Evolutionary conservation across 2,888 invertebrate species (phyloP).

Genomic region (Epinotia demarniana): DNA sequence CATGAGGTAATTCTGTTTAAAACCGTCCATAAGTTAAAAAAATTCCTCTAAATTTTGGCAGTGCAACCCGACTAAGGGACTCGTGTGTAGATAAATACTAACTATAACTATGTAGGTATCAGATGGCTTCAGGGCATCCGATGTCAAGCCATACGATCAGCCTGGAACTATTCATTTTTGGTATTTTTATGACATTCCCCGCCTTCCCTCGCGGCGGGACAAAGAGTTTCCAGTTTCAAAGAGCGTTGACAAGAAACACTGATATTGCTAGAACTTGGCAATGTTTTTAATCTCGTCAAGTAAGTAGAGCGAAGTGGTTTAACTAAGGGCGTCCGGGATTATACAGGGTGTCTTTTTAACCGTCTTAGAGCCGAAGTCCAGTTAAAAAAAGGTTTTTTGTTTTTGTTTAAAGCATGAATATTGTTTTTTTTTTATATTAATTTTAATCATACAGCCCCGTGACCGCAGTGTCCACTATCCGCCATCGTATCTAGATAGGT

Average conservation of each 20-base stretch:
- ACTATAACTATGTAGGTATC: neutral
- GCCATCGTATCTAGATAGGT: too few species aligned
- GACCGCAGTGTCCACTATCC: too few species aligned
- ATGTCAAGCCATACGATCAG: conserved; percentile 12
- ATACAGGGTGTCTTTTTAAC: too few species aligned
- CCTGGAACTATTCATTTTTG: conserved; percentile 16
- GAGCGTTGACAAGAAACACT: conserved; percentile 23
- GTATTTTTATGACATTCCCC: conserved; percentile 35
- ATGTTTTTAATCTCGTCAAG: conserved; percentile 29
- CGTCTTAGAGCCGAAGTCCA: too few species aligned
- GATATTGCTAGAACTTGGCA: conserved; percentile 31
- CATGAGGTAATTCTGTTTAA: too few species aligned
- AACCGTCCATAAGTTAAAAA: too few species aligned
- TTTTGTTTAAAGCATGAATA: too few species aligned
- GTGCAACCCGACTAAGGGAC: too few species aligned
- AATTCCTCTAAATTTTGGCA: too few species aligned
- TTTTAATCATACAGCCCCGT: too few species aligned
- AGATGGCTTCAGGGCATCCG: neutral
- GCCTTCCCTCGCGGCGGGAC: neutral
- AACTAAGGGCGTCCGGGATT: neutral
- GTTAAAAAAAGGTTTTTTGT: too few species aligned
- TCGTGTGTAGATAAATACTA: neutral
- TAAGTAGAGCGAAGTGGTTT: neutral
- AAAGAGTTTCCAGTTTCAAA: conserved; percentile 36
- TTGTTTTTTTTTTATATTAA: too few species aligned